phyloP scores from a whole-genome alignment of 1,140 invertebrate species.

The Cotesia glomerata region DNA sequence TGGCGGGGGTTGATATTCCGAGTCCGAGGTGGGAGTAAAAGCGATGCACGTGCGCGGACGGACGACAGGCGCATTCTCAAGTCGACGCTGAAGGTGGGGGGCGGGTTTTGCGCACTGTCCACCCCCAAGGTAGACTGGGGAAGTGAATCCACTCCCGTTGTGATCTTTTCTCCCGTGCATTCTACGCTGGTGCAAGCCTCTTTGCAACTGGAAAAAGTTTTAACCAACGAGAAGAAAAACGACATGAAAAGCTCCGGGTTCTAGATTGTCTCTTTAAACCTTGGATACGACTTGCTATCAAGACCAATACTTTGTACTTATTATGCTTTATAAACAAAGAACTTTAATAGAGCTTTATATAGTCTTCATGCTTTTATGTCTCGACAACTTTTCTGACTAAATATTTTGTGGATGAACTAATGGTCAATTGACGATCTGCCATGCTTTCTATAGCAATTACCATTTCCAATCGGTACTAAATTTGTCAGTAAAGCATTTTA shows the following conservation, averaged over 20 bases:
- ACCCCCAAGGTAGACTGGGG: conserved; percentile 29
- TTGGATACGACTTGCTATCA: background rate
- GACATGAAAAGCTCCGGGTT: too few species aligned
- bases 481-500: background rate
- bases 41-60: conserved; percentile 22
- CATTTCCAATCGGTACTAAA: too few species aligned
- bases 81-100: conserved; percentile 56
- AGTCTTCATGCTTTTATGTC: too few species aligned
- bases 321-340: too few species aligned
- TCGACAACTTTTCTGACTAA: background rate
- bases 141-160: conserved; percentile 31
- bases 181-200: conserved; percentile 27
- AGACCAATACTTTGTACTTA: background rate
- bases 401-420: too few species aligned
- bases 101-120: conserved; percentile 63
- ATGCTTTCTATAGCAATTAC: too few species aligned
- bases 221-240: conserved; percentile 16
- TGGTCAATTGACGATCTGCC: too few species aligned
- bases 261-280: too few species aligned
- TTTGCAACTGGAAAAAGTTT: conserved; percentile 33
- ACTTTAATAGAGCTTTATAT: too few species aligned
- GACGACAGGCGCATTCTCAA: conserved; percentile 52
- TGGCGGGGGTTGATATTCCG: conserved; percentile 19
- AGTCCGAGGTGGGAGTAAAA: conserved; percentile 1
- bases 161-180: conserved; percentile 37